Base-by-base conservation (phyloP, 2,888 invertebrate genomes). In the Pemphredon lugubris region DNA sequence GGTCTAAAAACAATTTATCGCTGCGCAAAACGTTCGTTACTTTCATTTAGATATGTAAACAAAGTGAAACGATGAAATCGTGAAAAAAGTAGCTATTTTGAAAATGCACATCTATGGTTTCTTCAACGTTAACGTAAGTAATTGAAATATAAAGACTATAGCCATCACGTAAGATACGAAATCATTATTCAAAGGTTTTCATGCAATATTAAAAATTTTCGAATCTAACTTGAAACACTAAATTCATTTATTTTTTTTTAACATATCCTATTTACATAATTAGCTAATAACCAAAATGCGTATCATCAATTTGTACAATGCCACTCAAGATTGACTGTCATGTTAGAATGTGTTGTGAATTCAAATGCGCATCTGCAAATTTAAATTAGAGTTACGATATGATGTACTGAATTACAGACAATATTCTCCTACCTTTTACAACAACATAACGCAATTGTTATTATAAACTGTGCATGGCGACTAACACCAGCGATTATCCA, bases 371-470 rank as follows among this genome's bases (percentile, higher is more conserved):
- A 87, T 71, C 87, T 87, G 77, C 34, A 80, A 79, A 76, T 66
- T 68, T 57, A 75, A 60, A 45, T 57, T 61, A 50, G 64, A 58
- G 34, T 40, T 37, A 53, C 40, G 21, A 63, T 50, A 48, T 72
- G 23, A 44, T 34, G 18, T 37, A 55, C n/a, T 20, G 32, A 48
- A 11, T 34, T 54, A 57, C 18, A 55, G 30, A 45, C 45, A 60
- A 55, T 64, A 50, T 39, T 63, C 45, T 42, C n/a, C 75, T 84
- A 88, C 86, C 82, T 87, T 75, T 77, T 83, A 47, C 82, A 82
- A 57, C 88, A 88, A 32, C 83, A 86, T 50, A 86, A 72, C 42
- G 83, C 82, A 51, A 86, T 73, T 39, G 83, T 83, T 64, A 82
- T 81, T 70, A 84, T 69, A 13, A 72, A 61, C 42, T 83, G 77